These are phyloP conservation scores for Papilio xuthus DNA, from an alignment of 1,140 invertebrate species.

Conservation along the genomic window DNA sequence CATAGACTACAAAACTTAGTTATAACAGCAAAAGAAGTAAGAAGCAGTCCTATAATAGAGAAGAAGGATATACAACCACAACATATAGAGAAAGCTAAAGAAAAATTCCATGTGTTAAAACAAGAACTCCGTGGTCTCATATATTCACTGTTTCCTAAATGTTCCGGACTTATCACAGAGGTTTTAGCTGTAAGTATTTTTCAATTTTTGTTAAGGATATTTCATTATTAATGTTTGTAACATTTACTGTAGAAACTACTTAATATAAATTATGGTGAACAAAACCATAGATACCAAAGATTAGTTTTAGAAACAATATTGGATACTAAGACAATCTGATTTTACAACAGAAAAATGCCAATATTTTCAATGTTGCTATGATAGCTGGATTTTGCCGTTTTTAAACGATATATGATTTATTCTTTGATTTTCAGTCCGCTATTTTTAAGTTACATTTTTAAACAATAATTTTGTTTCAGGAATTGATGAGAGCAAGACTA, in stretches of 20 bases:
- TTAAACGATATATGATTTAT: too few relatives aligned
- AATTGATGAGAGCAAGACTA: slow-evolving; percentile 60
- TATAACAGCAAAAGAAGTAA: slow-evolving; percentile 58
- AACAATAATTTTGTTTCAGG: slow-evolving; percentile 53
- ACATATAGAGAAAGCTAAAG: slow-evolving; percentile 67
- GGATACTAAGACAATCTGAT: too few relatives aligned
- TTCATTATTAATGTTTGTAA: slow-evolving; percentile 24
- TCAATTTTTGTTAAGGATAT: slow-evolving; percentile 13
- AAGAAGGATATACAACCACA: slow-evolving; percentile 50
- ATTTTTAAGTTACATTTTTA: neutral
- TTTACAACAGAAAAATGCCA: too few relatives aligned
- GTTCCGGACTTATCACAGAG: slow-evolving; percentile 53
- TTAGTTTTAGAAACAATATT: too few relatives aligned
- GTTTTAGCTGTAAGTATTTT: slow-evolving; percentile 64
- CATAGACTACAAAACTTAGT: slow-evolving; percentile 59
- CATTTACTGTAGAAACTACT: slow-evolving; percentile 7
- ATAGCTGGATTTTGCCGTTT: neutral
- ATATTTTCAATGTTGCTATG: too few relatives aligned
- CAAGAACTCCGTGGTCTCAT: slow-evolving; percentile 66
- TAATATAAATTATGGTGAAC: too few relatives aligned
- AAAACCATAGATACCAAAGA: too few relatives aligned
- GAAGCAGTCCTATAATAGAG: slow-evolving; percentile 50
- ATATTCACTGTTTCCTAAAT: slow-evolving; percentile 63
- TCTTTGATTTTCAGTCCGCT: neutral
- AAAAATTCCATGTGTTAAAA: slow-evolving; percentile 64